phyloP scores from a whole-genome alignment of 1,140 invertebrate genomes.

The Dryas iulia region DNA sequence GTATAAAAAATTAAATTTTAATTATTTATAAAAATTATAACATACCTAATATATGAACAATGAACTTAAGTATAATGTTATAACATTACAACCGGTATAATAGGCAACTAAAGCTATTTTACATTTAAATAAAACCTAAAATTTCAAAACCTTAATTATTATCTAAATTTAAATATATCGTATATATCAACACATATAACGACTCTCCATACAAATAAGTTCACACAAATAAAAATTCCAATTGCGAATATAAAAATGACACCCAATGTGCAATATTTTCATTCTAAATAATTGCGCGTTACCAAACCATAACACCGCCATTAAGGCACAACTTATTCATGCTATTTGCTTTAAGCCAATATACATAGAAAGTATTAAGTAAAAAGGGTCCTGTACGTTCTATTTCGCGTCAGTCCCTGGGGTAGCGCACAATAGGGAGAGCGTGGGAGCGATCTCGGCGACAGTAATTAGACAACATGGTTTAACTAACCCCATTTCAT shows the following conservation, averaged over 20 bases:
- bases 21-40: too few relatives aligned
- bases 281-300: slow-evolving; percentile 26
- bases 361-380: slow-evolving; percentile 33
- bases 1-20: too few relatives aligned
- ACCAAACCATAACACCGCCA: slow-evolving; percentile 32
- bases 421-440: slow-evolving; percentile 33
- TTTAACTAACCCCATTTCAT: slow-evolving; percentile 17
- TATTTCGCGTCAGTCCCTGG: slow-evolving; percentile 16
- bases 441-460: slow-evolving; percentile 46
- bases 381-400: slow-evolving; percentile 28
- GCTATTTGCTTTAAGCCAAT: slow-evolving; percentile 38
- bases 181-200: background rate
- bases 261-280: slow-evolving; percentile 5
- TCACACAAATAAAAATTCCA: background rate
- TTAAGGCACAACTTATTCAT: slow-evolving; percentile 39
- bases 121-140: too few relatives aligned
- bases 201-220: background rate
- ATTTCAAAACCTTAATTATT: too few relatives aligned
- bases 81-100: too few relatives aligned
- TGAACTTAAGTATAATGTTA: too few relatives aligned
- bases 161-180: too few relatives aligned
- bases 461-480: slow-evolving; percentile 54
- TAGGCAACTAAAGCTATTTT: too few relatives aligned
- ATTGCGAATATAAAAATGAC: background rate
- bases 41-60: too few relatives aligned